A percentile compares a stretch with the other conserved stretches of the same genome.
Conservation (phyloP, 2,888 invertebrate genomes). For the Lasioglossum leucozonium region DNA sequence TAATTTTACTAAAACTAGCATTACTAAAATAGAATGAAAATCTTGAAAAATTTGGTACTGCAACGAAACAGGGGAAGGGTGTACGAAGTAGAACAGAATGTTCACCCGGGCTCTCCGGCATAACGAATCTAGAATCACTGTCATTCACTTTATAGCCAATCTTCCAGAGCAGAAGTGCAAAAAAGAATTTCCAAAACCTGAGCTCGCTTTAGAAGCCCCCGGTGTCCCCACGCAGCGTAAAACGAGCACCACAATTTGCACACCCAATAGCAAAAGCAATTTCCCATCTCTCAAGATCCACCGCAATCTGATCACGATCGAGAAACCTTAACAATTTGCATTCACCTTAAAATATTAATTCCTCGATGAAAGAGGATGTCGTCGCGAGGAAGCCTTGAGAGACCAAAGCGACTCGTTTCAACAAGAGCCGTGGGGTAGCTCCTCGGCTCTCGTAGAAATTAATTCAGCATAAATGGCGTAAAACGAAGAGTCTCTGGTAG, state of each 20-base stretch:
- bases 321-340: conserved; percentile 5
- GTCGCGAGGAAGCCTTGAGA: conserved; percentile 5
- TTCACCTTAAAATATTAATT: conserved; percentile 6
- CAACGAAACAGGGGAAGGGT: neutral
- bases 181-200: neutral
- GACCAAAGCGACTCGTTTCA: neutral
- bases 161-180: too few species aligned
- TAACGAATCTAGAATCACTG: neutral
- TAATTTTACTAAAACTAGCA: neutral
- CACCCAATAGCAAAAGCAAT: neutral
- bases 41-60: neutral
- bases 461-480: conserved; percentile 2
- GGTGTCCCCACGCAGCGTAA: too few species aligned
- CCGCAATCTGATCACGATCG: conserved; percentile 1
- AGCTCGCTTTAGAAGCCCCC: neutral
- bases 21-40: neutral
- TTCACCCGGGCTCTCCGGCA: too few species aligned
- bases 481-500: neutral
- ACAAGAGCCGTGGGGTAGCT: neutral
- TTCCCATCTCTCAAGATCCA: neutral
- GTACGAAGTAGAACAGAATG: neutral
- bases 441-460: neutral
- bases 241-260: neutral
- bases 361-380: neutral
- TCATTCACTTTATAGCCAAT: neutral